A percentile compares a stretch with the other conserved stretches of the same genome.
Conservation (phyloP, 2,888 invertebrate species). For the Lucinisca nassula region DNA sequence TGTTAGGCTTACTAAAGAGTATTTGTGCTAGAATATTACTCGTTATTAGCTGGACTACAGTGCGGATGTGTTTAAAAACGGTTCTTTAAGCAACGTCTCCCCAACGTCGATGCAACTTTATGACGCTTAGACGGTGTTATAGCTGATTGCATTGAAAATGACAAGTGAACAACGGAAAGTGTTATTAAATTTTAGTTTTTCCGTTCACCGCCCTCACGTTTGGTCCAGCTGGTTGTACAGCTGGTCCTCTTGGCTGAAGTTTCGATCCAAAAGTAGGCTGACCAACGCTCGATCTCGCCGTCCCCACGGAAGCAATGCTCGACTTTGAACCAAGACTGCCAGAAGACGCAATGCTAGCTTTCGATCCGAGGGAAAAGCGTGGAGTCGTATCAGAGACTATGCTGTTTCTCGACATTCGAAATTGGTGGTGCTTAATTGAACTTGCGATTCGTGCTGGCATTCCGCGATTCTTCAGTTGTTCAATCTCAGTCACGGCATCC, state of each 20-base stretch:
- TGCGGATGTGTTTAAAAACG: too few relatives aligned
- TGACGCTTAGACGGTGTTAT: too few relatives aligned
- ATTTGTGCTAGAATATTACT: too few relatives aligned
- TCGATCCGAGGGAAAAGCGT: constrained; percentile 15
- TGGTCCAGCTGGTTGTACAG: neutral
- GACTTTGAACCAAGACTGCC: constrained; percentile 24
- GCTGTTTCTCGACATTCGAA: constrained; percentile 52
- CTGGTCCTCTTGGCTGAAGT: neutral
- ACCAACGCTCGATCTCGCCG: neutral
- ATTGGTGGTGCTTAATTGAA: constrained; percentile 69
- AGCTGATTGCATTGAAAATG: too few relatives aligned
- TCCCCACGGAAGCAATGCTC: neutral
- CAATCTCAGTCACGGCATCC: constrained; percentile 56
- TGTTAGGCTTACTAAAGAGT: too few relatives aligned
- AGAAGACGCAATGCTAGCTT: constrained; percentile 48
- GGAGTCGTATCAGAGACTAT: constrained; percentile 64
- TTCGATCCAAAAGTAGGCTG: neutral
- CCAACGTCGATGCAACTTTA: too few relatives aligned
- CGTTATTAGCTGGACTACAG: too few relatives aligned
- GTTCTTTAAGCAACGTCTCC: too few relatives aligned
- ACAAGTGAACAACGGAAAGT: too few relatives aligned
- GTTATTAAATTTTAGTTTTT: neutral
- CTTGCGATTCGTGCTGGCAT: constrained; percentile 64
- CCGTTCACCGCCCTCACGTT: neutral
- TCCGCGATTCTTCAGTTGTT: constrained; percentile 59